Evolutionary conservation across 2,888 invertebrate genomes (phyloP), one percentile per base, ranked within the genome.

Genomic region (Cordilura impudica): DNA sequence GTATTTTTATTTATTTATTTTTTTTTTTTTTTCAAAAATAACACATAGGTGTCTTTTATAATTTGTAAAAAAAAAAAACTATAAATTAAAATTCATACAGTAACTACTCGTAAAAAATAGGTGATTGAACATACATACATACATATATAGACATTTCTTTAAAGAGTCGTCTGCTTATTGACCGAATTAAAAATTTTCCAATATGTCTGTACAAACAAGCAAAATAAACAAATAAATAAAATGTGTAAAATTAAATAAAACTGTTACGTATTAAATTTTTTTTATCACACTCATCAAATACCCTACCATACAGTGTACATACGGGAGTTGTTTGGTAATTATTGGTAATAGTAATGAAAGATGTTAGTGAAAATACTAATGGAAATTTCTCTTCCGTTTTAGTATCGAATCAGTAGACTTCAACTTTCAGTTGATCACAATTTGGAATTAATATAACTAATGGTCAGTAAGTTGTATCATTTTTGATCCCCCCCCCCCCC

Each of bases 151-250:
- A 43, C 29, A 63, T 56, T 53, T 53, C 26, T 45, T 35, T 1
- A 45, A 65, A 31, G 45, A 35, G 31, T 31, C 63, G 65, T 53
- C 51, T 67, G 77, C 63, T 67, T 63, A 63, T 69, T 78, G 69
- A 72, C 72, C 72, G 61, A 61, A 61, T 69, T 77, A 72, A 61
- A 31, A 10, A 53, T 31, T 26, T 26, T 71, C 65, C 6, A 21
- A 67, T 54, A 61, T 47, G 60, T 56, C 31, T 61, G 35, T 39
- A 21, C 19, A 61, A 67, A 49, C 29, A 61, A 61, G 54, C 26
- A 21, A 43, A 21, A 10, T n/a, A 47, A 49, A 21, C 12, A 18
- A 10, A 53, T 12, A 23, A 16, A 23, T 19, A 43, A 8, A 49
- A 45, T 56, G 8, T 39, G 43, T 51, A 29, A 61, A 70, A 61